A percentile compares a stretch with the other conserved stretches of the same genome.
These are phyloP conservation scores for Peucedramus taeniatus DNA, from an alignment of 2,113 vertebrate species.

Conservation along the genomic window DNA sequence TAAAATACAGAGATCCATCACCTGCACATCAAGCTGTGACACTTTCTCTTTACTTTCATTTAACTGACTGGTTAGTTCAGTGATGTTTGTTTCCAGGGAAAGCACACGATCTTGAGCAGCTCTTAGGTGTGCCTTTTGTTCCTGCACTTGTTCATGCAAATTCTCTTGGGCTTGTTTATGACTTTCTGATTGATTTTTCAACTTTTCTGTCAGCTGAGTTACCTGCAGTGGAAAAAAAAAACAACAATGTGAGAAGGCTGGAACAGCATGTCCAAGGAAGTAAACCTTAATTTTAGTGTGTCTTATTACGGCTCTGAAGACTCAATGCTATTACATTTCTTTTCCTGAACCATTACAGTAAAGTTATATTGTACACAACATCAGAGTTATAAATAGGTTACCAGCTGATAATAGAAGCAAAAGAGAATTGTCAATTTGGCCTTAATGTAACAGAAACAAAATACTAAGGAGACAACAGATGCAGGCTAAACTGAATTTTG, in stretches of 20 bases:
- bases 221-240: slow-evolving; percentile 72
- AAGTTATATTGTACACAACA: neutral
- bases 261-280: neutral
- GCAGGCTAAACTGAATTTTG: neutral
- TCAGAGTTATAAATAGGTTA: neutral
- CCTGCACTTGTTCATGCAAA: slow-evolving; percentile 94
- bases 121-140: slow-evolving; percentile 90
- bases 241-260: neutral
- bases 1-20: slow-evolving; percentile 32
- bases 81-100: slow-evolving; percentile 81
- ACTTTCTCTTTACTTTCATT: slow-evolving; percentile 92
- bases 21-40: slow-evolving; percentile 92
- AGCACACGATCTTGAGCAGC: slow-evolving; percentile 89
- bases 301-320: neutral
- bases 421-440: neutral
- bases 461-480: neutral
- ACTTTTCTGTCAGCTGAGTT: slow-evolving; percentile 89
- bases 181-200: slow-evolving; percentile 98
- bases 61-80: slow-evolving; percentile 85
- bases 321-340: neutral
- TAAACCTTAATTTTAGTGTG: neutral
- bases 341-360: neutral
- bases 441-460: neutral
- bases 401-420: neutral
- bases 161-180: slow-evolving; percentile 98